Evolutionary conservation across 2,888 invertebrate species (phyloP), one percentile per base, ranked within the genome.

Genomic region (Dicyrtomina minuta): DNA sequence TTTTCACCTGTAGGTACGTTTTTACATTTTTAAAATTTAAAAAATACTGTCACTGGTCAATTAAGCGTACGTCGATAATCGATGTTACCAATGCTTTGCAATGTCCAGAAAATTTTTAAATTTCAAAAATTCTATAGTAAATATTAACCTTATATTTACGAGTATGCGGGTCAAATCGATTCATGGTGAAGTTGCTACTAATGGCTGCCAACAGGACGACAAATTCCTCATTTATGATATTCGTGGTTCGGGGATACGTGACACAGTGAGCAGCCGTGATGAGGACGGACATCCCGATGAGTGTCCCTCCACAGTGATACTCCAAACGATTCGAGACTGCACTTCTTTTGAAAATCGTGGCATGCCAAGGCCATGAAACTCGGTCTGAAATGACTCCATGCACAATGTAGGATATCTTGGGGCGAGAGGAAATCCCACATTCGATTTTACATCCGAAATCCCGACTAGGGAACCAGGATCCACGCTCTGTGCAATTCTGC

Each of bases 291-390:
- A 55, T 66, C 6, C 55, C 41, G 17, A 66, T 55, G 17, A 66
- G 20, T 1, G 66, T 51, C 41, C 66, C 66, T 22, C 66, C 66
- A 66, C 66, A 66, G 20, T 22, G 27, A 22, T 66, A 66, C 2
- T 17, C 8, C 33, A 33, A 33, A 33, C 33, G 33, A 33, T 8
- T 8, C 33, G 33, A 33, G 3, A 5, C 33, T 8, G 33, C 33
- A 33, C 8, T 33, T 33, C 33, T 33, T 33, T 33, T 33, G 33
- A 66, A 66, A 22, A 66, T 53, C 3, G 55, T 55, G 2, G 66
- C 66, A 55, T 66, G 66, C 66, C 66, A 66, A n/a, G 66, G 66
- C 66, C 66, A 66, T 4, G 66, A 55, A 20, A 55, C 24, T 6
- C 66, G 53, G 17, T 66, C 55, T 8, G 66, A 53, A 1, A 55